A percentile compares a stretch with the other conserved stretches of the same genome.
Evolutionary conservation across 1,140 invertebrate genomes (phyloP).

Genomic region (Pteromalus puparum): DNA sequence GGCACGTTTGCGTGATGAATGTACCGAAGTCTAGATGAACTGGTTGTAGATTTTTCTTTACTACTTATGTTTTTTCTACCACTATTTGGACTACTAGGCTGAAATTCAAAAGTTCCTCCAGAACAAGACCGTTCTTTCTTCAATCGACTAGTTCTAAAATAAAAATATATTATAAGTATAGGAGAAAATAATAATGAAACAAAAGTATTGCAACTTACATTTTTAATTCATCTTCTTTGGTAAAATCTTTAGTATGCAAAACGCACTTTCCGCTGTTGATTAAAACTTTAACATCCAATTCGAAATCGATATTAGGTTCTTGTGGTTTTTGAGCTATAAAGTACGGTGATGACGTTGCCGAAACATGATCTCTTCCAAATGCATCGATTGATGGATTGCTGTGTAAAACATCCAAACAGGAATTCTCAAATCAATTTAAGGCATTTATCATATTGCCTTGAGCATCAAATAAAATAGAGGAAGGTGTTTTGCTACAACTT

Average conservation of each 20-base stretch:
- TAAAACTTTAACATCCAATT: constrained; percentile 96
- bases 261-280: constrained; percentile 98
- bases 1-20: constrained; percentile 72
- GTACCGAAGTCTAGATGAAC: constrained; percentile 73
- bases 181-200: constrained; percentile 54
- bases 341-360: constrained; percentile 70
- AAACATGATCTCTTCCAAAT: constrained; percentile 68
- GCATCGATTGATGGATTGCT: constrained; percentile 69
- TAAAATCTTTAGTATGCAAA: constrained; percentile 92
- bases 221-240: constrained; percentile 83
- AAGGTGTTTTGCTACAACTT: too few relatives aligned
- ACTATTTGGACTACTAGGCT: constrained; percentile 75
- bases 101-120: constrained; percentile 82
- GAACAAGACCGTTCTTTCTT: constrained; percentile 84
- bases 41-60: constrained; percentile 73
- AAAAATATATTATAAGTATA: constrained; percentile 3
- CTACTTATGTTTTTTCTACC: constrained; percentile 72
- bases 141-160: constrained; percentile 76
- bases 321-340: constrained; percentile 79
- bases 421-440: too few relatives aligned
- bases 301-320: constrained; percentile 97
- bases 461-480: too few relatives aligned
- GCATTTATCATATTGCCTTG: too few relatives aligned
- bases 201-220: constrained; percentile 68
- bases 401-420: constrained; percentile 21